Conservation (phyloP, 1,140 invertebrate genomes). For the Anastrepha ludens region DNA sequence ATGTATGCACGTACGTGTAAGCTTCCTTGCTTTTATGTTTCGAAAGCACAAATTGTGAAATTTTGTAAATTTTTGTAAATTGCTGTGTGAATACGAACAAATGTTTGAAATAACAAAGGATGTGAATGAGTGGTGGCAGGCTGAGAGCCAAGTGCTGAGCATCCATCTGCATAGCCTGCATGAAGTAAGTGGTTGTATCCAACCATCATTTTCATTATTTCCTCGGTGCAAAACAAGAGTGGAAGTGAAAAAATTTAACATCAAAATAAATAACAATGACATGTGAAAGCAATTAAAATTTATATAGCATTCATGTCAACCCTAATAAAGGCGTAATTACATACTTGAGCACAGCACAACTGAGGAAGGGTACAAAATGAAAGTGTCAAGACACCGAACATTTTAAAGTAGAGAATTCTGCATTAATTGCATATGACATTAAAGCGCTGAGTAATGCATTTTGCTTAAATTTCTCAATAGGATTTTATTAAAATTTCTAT, state of each 20-base stretch:
- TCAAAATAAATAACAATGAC: slow-evolving; percentile 50
- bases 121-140: not conserved
- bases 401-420: not conserved
- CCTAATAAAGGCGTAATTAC: slow-evolving; percentile 27
- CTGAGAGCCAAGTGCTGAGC: not conserved
- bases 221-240: not conserved
- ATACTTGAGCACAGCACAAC: not conserved
- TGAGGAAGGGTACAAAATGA: slow-evolving; percentile 16
- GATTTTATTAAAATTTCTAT: not conserved
- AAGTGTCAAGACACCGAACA: not conserved
- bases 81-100: slow-evolving; percentile 50
- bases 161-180: too few relatives aligned
- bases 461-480: too few relatives aligned
- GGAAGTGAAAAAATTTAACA: not conserved
- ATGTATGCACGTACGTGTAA: not conserved
- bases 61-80: slow-evolving; percentile 15
- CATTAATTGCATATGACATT: slow-evolving; percentile 25
- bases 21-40: not conserved
- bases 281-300: slow-evolving; percentile 49
- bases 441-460: not conserved
- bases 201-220: not conserved
- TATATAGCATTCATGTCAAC: not conserved
- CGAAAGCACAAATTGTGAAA: slow-evolving; percentile 9
- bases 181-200: slow-evolving; percentile 7
- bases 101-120: not conserved